phyloP scores from a whole-genome alignment of 2,113 vertebrate species.

The Chiloscyllium plagiosum region DNA sequence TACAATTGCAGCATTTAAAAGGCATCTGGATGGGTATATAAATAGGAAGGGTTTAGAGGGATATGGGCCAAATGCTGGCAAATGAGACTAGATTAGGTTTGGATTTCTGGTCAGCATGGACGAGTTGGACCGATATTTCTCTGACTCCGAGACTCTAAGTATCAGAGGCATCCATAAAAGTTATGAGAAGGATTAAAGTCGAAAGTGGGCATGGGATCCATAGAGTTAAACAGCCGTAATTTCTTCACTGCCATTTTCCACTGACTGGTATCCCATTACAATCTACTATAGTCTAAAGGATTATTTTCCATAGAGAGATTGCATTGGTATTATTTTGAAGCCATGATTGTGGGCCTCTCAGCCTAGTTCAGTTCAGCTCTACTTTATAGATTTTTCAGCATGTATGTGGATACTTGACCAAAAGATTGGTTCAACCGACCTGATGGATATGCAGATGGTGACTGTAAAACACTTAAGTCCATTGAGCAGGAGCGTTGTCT shows the following conservation, averaged over 20 bases:
- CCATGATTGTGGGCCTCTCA: neutral
- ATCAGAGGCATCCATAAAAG: neutral
- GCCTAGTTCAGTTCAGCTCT: neutral
- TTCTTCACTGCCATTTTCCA: neutral
- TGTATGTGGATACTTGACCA: neutral
- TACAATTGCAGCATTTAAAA: no score
- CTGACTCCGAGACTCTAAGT: neutral
- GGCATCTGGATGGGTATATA: no score
- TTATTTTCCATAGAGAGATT: neutral
- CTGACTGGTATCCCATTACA: neutral
- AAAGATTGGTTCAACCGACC: neutral
- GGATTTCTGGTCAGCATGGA: no score
- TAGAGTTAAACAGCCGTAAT: neutral
- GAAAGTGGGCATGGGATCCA: neutral
- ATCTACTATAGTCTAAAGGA: conserved; percentile 8
- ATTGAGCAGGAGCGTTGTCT: neutral
- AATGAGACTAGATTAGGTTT: no score
- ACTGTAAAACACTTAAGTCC: neutral
- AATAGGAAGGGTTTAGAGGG: no score
- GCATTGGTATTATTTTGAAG: neutral
- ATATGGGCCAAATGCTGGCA: no score
- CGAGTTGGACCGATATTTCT: no score
- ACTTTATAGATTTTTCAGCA: conserved; percentile 22
- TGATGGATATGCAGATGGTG: neutral
- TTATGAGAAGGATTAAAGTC: neutral